Evolutionary conservation across 2,888 invertebrate species (phyloP).

Genomic region (Linnaemya vulpina): DNA sequence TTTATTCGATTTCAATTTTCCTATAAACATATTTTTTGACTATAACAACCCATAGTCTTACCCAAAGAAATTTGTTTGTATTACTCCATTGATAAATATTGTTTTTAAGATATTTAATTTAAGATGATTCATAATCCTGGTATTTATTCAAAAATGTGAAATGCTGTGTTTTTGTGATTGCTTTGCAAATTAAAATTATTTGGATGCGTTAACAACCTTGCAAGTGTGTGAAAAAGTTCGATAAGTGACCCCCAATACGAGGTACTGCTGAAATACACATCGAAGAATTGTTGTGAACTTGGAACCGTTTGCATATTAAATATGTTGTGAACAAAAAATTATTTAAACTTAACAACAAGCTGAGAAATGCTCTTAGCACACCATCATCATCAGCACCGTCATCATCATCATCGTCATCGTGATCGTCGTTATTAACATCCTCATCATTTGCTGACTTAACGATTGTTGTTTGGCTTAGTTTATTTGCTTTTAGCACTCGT

Average conservation of each 20-base stretch:
- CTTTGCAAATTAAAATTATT: no score
- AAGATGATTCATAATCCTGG: no score
- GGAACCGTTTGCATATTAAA: not conserved
- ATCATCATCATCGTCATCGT: not conserved
- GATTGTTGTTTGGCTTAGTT: slow-evolving; percentile 38
- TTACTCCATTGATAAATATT: no score
- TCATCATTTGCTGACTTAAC: slow-evolving; percentile 17
- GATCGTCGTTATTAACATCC: not conserved
- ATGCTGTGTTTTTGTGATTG: no score
- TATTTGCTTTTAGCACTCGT: slow-evolving; percentile 33
- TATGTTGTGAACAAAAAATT: slow-evolving; percentile 38
- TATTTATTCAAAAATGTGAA: no score
- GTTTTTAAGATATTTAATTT: no score
- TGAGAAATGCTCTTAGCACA: not conserved
- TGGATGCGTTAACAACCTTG: no score
- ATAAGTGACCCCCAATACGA: not conserved
- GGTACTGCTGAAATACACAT: not conserved
- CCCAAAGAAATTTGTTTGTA: no score
- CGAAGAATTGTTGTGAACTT: not conserved
- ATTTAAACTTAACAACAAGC: slow-evolving; percentile 16
- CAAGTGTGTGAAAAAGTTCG: not conserved
- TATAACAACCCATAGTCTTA: no score
- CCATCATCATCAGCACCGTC: slow-evolving; percentile 6
- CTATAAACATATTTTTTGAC: no score
- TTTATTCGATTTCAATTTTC: no score